These are phyloP conservation scores for Rotaria macrura DNA, from an alignment of 2,888 invertebrate species.

Conservation along the genomic window DNA sequence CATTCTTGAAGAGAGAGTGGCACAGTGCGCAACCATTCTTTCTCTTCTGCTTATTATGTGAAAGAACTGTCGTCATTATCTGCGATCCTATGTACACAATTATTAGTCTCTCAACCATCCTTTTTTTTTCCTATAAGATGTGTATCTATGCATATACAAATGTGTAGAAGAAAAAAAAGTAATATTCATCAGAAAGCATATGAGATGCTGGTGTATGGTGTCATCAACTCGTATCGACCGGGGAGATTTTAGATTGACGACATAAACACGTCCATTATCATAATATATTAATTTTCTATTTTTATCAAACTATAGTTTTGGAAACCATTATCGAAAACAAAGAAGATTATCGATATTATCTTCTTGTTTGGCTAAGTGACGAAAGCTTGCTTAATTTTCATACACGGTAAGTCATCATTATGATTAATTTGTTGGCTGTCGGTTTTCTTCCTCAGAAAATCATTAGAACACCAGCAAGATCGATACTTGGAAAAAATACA, in stretches of 20 bases:
- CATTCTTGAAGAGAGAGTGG: not conserved
- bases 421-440: not conserved
- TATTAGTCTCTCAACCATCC: not conserved
- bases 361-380: not conserved
- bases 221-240: not conserved
- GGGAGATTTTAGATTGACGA: not conserved
- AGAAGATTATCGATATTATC: not conserved
- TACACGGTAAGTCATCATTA: not conserved
- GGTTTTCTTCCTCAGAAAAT: not conserved
- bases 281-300: not conserved
- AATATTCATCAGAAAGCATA: not conserved
- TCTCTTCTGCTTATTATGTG: not conserved
- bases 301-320: not conserved
- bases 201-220: not conserved
- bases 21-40: not conserved
- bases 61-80: not conserved
- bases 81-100: not conserved
- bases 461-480: no score
- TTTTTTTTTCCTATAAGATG: not conserved
- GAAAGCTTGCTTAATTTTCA: not conserved
- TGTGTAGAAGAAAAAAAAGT: not conserved
- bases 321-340: not conserved
- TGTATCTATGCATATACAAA: not conserved
- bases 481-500: no score
- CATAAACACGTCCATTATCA: not conserved